Percentiles rank a stretch among this genome's conserved stretches.
These are phyloP conservation scores for Netelia melanura DNA, from an alignment of 2,888 invertebrate genomes.

Conservation along the genomic window DNA sequence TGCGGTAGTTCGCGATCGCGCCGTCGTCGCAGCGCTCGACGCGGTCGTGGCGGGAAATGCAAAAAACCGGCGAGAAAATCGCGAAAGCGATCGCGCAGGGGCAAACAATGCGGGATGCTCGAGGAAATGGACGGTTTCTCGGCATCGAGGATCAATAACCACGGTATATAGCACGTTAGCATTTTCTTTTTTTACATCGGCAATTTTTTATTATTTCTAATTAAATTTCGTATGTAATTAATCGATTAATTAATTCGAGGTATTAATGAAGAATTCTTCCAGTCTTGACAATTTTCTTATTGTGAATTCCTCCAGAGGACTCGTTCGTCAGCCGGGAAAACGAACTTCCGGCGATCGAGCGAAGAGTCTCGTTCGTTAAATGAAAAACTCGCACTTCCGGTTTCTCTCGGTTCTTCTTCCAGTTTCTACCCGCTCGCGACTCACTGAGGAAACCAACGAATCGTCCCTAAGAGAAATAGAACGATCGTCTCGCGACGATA, in stretches of 20 bases:
- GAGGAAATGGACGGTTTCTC: conserved; percentile 21
- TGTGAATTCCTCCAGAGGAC: conserved; percentile 29
- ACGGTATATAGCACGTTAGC: conserved; percentile 59
- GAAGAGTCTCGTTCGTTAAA: conserved; percentile 66
- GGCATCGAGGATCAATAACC: conserved; percentile 22
- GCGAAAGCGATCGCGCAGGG: conserved; percentile 29
- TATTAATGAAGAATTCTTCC: too few species aligned
- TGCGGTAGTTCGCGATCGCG: conserved; percentile 37
- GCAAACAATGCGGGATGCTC: conserved; percentile 20
- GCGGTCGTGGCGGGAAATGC: conserved; percentile 13
- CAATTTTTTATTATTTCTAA: not conserved
- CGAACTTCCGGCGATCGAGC: conserved; percentile 57
- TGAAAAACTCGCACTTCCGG: conserved; percentile 54
- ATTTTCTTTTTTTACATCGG: conserved; percentile 2
- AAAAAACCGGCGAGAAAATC: conserved; percentile 33
- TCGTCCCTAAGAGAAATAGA: too few species aligned
- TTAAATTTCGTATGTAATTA: too few species aligned
- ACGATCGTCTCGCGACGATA: too few species aligned
- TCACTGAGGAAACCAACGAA: not conserved
- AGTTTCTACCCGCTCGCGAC: not conserved
- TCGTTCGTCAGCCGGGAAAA: conserved; percentile 37
- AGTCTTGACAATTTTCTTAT: not conserved
- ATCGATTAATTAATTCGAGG: too few species aligned
- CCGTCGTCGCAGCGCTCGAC: conserved; percentile 42
- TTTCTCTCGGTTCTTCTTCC: not conserved